Evolutionary conservation across 2,113 vertebrate species (phyloP).

Genomic region (Clarias macrocephalus): DNA sequence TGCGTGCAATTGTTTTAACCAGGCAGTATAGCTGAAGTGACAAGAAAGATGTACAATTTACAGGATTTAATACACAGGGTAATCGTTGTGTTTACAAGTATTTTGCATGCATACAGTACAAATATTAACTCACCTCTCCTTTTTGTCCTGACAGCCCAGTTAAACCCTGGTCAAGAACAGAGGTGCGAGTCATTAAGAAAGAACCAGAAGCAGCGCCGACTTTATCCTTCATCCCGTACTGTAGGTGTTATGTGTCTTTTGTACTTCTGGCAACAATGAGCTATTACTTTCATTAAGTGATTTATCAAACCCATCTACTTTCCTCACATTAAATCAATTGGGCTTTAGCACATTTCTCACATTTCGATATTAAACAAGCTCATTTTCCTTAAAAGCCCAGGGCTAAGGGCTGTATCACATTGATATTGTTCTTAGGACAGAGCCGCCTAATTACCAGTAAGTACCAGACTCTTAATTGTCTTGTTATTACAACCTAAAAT

Average conservation of each 20-base stretch:
- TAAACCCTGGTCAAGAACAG: slow-evolving; percentile 76
- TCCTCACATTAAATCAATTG: background rate
- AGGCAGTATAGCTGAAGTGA: background rate
- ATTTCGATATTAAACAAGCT: background rate
- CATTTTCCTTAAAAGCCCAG: background rate
- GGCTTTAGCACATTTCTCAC: background rate
- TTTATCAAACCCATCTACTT: background rate
- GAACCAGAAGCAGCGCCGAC: background rate
- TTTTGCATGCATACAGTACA: background rate
- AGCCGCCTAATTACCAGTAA: slow-evolving; percentile 4
- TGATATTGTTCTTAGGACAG: background rate
- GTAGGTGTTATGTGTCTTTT: background rate
- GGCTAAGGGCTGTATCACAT: background rate
- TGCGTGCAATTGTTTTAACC: too few relatives aligned
- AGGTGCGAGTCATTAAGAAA: slow-evolving; percentile 13
- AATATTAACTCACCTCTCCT: slow-evolving; percentile 83
- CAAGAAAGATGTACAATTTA: background rate
- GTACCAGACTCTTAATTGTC: background rate
- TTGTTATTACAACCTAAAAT: background rate
- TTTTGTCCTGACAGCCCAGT: slow-evolving; percentile 75
- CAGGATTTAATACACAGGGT: background rate
- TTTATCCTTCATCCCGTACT: background rate
- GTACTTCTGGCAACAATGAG: background rate
- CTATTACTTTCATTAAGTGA: background rate
- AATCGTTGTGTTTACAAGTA: background rate